Percentiles rank a stretch among this genome's conserved stretches.
Evolutionary conservation across 1,140 invertebrate genomes (phyloP).

Genomic region (fruit fly (Drosophila melanogaster)): DNA sequence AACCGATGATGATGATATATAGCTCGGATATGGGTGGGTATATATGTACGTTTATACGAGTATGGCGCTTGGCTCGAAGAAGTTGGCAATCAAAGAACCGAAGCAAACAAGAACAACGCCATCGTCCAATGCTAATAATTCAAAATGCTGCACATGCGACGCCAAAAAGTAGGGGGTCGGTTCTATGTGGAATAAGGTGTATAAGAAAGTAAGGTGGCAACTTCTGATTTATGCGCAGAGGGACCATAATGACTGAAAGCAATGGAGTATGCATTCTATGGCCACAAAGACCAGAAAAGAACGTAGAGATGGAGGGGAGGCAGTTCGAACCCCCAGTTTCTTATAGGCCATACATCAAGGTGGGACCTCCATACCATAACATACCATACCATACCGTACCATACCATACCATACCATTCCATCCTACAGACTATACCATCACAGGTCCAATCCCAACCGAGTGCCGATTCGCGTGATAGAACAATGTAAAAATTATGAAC

Average conservation of each 20-base stretch:
- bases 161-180: slow-evolving; percentile 22
- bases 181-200: slow-evolving; percentile 14
- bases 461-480: slow-evolving; percentile 74
- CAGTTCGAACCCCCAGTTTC: slow-evolving; percentile 40
- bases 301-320: slow-evolving; percentile 3
- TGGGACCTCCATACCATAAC: slow-evolving; percentile 14
- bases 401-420: neutral
- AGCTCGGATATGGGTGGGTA: slow-evolving; percentile 24
- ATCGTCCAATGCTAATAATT: slow-evolving; percentile 71
- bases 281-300: slow-evolving; percentile 25
- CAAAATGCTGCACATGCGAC: slow-evolving; percentile 79
- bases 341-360: slow-evolving; percentile 61
- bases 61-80: slow-evolving; percentile 54
- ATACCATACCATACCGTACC: neutral
- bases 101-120: slow-evolving; percentile 46
- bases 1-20: slow-evolving; percentile 49
- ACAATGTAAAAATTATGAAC: slow-evolving; percentile 80
- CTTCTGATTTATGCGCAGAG: slow-evolving; percentile 74
- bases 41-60: slow-evolving; percentile 1
- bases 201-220: slow-evolving; percentile 44
- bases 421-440: neutral
- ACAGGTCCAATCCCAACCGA: slow-evolving; percentile 12
- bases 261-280: slow-evolving; percentile 77
- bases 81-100: slow-evolving; percentile 71
- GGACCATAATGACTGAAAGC: slow-evolving; percentile 72